These are phyloP conservation scores for Sipha maydis DNA, from an alignment of 2,888 invertebrate genomes.

Conservation along the genomic window DNA sequence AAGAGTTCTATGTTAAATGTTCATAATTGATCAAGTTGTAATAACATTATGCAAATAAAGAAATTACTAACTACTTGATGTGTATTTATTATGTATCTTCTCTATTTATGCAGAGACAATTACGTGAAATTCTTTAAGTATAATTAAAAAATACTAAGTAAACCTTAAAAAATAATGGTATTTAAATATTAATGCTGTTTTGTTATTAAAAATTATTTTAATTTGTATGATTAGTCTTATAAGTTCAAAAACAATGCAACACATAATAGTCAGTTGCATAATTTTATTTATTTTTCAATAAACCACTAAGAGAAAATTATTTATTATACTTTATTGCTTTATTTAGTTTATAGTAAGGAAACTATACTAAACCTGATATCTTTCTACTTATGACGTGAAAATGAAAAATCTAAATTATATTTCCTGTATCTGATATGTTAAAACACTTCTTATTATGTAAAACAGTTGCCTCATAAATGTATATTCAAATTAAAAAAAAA, in stretches of 20 bases:
- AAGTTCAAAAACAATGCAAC: too few relatives aligned
- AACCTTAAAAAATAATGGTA: not conserved
- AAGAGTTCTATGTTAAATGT: constrained; percentile 24
- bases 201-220: too few relatives aligned
- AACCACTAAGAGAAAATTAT: too few relatives aligned
- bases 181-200: too few relatives aligned
- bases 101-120: not conserved
- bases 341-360: too few relatives aligned
- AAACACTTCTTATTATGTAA: not conserved
- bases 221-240: too few relatives aligned
- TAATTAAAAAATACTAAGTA: not conserved
- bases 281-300: too few relatives aligned
- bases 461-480: not conserved
- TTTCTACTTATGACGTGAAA: not conserved
- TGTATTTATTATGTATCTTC: not conserved
- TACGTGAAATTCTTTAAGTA: not conserved
- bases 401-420: not conserved
- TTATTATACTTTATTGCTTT: too few relatives aligned
- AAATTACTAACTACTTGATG: constrained; percentile 23
- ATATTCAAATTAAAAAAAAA: not conserved
- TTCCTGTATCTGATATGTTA: not conserved
- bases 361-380: not conserved
- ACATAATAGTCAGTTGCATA: too few relatives aligned
- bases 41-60: constrained; percentile 35
- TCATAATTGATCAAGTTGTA: constrained; percentile 24